Evolutionary conservation across 2,113 vertebrate genomes (phyloP), one percentile per base, ranked within the genome.

Genomic region (Herpailurus yagouaroundi): DNA sequence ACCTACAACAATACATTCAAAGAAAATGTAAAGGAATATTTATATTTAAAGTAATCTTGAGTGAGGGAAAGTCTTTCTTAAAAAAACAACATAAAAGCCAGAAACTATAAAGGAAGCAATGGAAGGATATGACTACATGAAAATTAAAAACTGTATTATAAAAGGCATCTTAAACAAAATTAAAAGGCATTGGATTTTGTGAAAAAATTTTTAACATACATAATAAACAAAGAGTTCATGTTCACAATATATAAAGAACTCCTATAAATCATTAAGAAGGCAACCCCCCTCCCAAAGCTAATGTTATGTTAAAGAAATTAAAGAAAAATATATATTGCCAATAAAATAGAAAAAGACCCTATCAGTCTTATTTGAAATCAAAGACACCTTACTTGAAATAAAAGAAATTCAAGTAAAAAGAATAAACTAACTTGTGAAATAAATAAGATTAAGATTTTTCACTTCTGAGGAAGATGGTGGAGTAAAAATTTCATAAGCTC

Each of bases 1-100:
- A 66, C 0, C 29, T 89, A 27, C 4, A 29, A 74, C 0, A 92
- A 85, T 13, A 89, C 60, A 79, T n/a, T 87, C 5, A 12, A 91
- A 94, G 69, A 92, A 80, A 92, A 92, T 94, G 45, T 88, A 79
- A 88, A 83, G 68, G 13, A 41, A 80, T 85, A 89, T 50, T 5
- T 74, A 85, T 57, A 27, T 94, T 91, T 60, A 74, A 88, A 95
- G 87, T 82, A 82, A 55, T 63, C 15, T 66, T 36, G 48, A 73
- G 15, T 63, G 13, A 91, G 23, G 8, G 4, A 74, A 89, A 94
- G 45, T 41, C 66, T 63, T 88, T 73, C 41, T 91, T 92, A 84
- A 79, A 52, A 79, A 60, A 31, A 87, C 21, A 80, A 88, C 18
- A 64, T 71, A 87, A 87, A 93, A 82, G 25, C 25, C 50, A 87